Conservation (phyloP, 2,888 invertebrate genomes). For the Campoplex capitator region DNA sequence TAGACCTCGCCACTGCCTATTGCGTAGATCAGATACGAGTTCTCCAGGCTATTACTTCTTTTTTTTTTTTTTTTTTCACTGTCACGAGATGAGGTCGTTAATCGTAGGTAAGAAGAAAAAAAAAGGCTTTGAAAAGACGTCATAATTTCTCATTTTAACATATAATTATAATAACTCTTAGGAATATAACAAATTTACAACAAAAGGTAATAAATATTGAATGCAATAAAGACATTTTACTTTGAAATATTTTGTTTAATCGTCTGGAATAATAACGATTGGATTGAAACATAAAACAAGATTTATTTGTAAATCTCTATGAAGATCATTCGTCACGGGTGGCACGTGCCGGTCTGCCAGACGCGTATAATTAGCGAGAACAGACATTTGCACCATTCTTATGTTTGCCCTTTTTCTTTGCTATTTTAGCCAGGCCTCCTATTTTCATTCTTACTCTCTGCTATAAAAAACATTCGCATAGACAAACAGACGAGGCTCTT, state of each 20-base stretch:
- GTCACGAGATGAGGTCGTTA: constrained; percentile 24
- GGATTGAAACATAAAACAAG: background rate
- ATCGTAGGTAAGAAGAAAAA: background rate
- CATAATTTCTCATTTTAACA: background rate
- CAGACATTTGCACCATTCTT: constrained; percentile 59
- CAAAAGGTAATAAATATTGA: background rate
- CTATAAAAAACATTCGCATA: constrained; percentile 1
- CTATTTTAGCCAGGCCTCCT: background rate
- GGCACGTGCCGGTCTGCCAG: constrained; percentile 10
- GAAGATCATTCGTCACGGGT: constrained; percentile 36
- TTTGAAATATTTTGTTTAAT: too few relatives aligned
- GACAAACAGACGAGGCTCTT: background rate
- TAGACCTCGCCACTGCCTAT: constrained; percentile 40
- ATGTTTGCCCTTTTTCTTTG: constrained; percentile 12
- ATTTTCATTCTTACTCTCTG: background rate
- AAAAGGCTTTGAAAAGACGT: background rate
- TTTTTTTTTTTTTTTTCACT: background rate
- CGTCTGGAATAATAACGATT: background rate
- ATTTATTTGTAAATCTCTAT: constrained; percentile 30
- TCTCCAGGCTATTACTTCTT: constrained; percentile 8
- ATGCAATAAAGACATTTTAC: background rate
- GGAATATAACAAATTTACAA: background rate
- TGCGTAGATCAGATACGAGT: constrained; percentile 44
- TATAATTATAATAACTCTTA: background rate
- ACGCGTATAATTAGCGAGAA: constrained; percentile 69